A percentile compares a stretch with the other conserved stretches of the same genome.
Evolutionary conservation across 1,140 invertebrate species (phyloP).

Genomic region (Cecropterus lyciades): DNA sequence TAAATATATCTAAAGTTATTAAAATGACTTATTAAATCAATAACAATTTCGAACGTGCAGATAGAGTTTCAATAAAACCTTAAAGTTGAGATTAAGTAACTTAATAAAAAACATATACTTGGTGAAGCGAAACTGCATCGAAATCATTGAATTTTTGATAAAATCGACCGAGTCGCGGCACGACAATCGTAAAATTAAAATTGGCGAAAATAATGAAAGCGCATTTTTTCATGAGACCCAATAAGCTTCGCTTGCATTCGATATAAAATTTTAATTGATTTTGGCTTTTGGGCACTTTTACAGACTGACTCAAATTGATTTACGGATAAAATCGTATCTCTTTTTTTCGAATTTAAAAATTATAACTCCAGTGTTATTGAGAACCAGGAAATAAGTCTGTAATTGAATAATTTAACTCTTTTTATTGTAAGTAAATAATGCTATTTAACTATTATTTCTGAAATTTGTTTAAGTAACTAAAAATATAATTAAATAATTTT

Average conservation of each 20-base stretch:
- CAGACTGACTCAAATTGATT: slow-evolving; percentile 20
- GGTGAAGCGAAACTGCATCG: neutral
- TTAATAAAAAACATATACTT: no score
- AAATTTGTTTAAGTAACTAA: no score
- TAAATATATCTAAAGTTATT: no score
- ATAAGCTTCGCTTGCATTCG: slow-evolving; percentile 35
- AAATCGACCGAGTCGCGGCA: neutral
- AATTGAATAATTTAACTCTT: neutral
- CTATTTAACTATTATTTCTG: no score
- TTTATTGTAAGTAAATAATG: no score
- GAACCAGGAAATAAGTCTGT: neutral
- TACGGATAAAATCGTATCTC: slow-evolving; percentile 3
- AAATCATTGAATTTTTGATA: slow-evolving; percentile 1
- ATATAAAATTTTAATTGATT: slow-evolving; percentile 35
- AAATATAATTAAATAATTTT: no score
- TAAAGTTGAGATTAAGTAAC: no score
- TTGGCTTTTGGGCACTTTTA: slow-evolving; percentile 32
- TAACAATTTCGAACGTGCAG: no score
- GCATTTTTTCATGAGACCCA: slow-evolving; percentile 25
- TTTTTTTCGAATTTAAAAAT: slow-evolving; percentile 22
- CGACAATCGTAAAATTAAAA: slow-evolving; percentile 27
- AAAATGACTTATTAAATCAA: no score
- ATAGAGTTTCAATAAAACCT: no score
- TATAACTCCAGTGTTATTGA: slow-evolving; percentile 13
- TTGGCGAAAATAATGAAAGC: slow-evolving; percentile 31